These are phyloP conservation scores for Tapirus indicus DNA, from an alignment of 2,797 vertebrate genomes.

Conservation along the genomic window DNA sequence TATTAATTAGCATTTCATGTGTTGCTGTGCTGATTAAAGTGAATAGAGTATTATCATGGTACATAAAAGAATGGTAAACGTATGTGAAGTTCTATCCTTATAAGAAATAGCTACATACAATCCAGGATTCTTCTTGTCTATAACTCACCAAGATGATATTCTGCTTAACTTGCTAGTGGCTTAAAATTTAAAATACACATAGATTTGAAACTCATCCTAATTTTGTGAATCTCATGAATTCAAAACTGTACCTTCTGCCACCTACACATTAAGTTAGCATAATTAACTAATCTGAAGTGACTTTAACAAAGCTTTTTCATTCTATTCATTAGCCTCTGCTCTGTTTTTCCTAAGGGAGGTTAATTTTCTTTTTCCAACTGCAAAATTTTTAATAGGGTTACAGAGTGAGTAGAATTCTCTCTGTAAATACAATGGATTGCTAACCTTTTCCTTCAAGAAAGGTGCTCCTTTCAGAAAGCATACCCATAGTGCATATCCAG, in stretches of 20 bases:
- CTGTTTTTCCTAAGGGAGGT: slow-evolving; percentile 15
- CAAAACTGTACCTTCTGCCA: neutral
- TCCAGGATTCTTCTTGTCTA: neutral
- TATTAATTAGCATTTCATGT: neutral
- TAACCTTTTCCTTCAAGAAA: neutral
- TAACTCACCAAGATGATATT: neutral
- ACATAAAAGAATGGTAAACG: neutral
- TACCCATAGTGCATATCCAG: neutral
- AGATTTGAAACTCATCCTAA: slow-evolving; percentile 1
- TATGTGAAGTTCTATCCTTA: neutral
- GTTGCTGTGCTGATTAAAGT: neutral
- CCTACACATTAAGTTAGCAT: slow-evolving; percentile 34
- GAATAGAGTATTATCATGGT: neutral
- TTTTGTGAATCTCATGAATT: slow-evolving; percentile 27
- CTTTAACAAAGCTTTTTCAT: slow-evolving; percentile 25
- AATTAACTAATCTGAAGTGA: slow-evolving; percentile 45
- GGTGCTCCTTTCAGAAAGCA: neutral
- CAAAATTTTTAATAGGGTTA: slow-evolving; percentile 49
- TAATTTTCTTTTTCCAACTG: slow-evolving; percentile 23
- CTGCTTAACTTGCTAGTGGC: neutral
- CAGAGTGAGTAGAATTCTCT: slow-evolving; percentile 1
- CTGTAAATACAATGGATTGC: neutral
- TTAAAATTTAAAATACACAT: neutral
- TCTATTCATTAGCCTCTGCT: slow-evolving; percentile 18
- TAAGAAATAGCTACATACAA: neutral